Evolutionary conservation across 2,113 vertebrate genomes (phyloP), one percentile per base, ranked within the genome.

Genomic region (Amphiprion ocellaris): DNA sequence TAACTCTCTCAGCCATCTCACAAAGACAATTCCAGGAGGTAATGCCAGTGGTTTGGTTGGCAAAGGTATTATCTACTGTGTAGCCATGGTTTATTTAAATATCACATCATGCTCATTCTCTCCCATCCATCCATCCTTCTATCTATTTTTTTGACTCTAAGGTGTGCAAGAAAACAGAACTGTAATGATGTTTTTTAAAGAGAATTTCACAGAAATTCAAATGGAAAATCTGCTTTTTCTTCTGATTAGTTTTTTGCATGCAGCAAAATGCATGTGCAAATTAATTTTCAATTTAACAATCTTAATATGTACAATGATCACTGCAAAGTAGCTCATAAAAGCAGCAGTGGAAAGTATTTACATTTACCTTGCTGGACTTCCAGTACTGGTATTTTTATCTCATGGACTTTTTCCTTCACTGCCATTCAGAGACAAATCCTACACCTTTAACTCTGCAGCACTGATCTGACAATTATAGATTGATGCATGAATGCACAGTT

Each of bases 11-110:
- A 37, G 33, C 44, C 23, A 63, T 30, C 54, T 62, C 28, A 4
- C 16, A 52, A 15, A 67, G 12, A 62, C 21, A 47, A 77, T 80
- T 65, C 49, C 61, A 44, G 26, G 44, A 74, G 64, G 54, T 62
- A 47, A 10, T 55, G 17, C 60, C 33, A 11, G 39, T 11, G 44
- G 15, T 54, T 59, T 30, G 37, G 23, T 37, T 74, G 37, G 61
- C 44, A 46, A 60, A 62, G 9, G 17, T 67, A n/a, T 77, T 63
- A 53, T 77, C 50, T 58, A 5, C 54, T 33, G 30, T 64, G 21
- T 44, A 71, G 49, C 21, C 28, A 16, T 23, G n/a, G 47, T 60
- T 50, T 76, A 12, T 62, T 11, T 52, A 61, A 66, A 54, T 74
- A 0, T 49, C 8, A 28, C 37, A 44, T 23, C 53, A 73, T 16